Percentiles rank a stretch among this genome's conserved stretches.
phyloP scores from a whole-genome alignment of 2,113 vertebrate genomes.

The Spilogale gracilis region DNA sequence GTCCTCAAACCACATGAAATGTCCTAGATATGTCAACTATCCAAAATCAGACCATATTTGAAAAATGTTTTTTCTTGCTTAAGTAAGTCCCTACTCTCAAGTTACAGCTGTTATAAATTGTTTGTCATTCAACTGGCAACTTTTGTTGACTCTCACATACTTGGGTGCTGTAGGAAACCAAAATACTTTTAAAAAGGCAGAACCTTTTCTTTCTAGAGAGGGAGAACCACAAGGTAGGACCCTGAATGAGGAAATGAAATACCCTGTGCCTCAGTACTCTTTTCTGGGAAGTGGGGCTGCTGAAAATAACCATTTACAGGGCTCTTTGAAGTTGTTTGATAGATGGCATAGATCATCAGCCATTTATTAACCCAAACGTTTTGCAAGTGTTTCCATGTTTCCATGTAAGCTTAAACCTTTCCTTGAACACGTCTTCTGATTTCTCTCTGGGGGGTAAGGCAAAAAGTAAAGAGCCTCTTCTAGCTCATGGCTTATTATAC shows the following conservation, averaged over 20 bases:
- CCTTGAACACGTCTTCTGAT: background rate
- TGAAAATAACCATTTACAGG: no score
- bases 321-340: background rate
- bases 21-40: background rate
- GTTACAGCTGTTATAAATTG: background rate
- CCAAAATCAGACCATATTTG: background rate
- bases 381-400: rapidly evolving
- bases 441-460: background rate
- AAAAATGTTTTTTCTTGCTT: background rate
- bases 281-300: no score
- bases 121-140: background rate
- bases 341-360: rapidly evolving
- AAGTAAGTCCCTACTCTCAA: background rate
- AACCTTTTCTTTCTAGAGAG: background rate
- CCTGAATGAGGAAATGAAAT: background rate
- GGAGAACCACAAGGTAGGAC: no score
- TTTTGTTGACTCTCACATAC: background rate
- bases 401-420: rapidly evolving
- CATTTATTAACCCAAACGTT: background rate
- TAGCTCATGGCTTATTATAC: background rate
- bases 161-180: background rate
- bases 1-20: background rate
- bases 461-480: background rate
- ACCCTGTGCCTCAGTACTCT: background rate
- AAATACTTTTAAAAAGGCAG: background rate